A percentile compares a stretch with the other conserved stretches of the same genome.
Evolutionary conservation across 2,113 vertebrate species (phyloP).

Genomic region (Dermatemys mawii): DNA sequence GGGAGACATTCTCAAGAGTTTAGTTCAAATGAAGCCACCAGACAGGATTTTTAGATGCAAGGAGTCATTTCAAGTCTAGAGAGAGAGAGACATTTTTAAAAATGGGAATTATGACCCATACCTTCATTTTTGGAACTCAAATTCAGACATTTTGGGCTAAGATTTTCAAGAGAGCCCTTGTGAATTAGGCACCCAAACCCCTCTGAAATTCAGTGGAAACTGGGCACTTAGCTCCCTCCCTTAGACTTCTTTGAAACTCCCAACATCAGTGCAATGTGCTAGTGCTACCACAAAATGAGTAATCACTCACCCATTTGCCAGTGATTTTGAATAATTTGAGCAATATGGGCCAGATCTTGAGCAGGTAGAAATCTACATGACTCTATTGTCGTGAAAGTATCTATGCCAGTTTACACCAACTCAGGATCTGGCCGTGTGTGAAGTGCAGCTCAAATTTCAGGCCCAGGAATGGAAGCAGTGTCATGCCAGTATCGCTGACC

Average conservation of each 20-base stretch:
- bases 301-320: background rate
- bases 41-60: accelerated
- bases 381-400: background rate
- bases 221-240: background rate
- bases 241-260: accelerated
- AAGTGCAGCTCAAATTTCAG: background rate
- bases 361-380: background rate
- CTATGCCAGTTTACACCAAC: background rate
- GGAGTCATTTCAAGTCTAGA: too few species aligned
- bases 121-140: background rate
- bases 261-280: accelerated
- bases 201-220: accelerated
- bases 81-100: too few species aligned
- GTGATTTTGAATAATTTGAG: background rate
- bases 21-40: background rate
- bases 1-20: background rate
- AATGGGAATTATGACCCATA: accelerated
- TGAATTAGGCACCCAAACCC: background rate
- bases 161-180: background rate
- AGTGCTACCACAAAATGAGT: accelerated
- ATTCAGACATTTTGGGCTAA: too few species aligned
- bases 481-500: background rate
- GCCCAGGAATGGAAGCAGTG: background rate
- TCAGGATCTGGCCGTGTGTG: background rate
- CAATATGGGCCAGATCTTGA: background rate